Base-by-base conservation (phyloP, 2,888 invertebrate species). In the Sinodicranocentrus sp. region DNA sequence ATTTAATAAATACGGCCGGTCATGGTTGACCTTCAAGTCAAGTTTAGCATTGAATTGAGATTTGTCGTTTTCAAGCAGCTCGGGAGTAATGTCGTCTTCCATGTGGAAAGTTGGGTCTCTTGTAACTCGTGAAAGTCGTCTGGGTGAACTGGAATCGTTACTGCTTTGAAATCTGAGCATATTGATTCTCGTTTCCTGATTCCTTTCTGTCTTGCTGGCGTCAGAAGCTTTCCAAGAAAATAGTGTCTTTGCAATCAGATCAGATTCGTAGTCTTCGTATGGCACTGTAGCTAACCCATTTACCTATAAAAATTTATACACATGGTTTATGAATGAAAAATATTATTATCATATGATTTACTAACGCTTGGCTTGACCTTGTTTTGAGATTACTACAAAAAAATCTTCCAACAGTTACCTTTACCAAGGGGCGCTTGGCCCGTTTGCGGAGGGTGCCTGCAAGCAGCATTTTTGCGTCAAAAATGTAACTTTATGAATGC, bases 391-490 rank as follows among this genome's bases (percentile, higher is more conserved):
- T 21, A 75, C n/a, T 28, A 21, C 6, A 57, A 3, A 13, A 2
- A 19, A 23, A 19, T 33, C 0, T 25, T 15, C n/a, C n/a, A n/a
- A 26, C 21, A 25, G 25, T 43, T 59, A 78, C 78, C 61, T 78
- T 78, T 2, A 78, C 78, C 26, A 78, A 26, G 0, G 78, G 57
- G n/a, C 78, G 43, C 19, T 70, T 33, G 3, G 39, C 43, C 0
- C 78, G 68, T 48, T 78, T 78, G n/a, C 26, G 1, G n/a, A 78
- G 13, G 8, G 70, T 78, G 44, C 78, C 78, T 21, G 78, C 28
- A 15, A 70, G 54, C n/a, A 67, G 70, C 78, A 78, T 78, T n/a
- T n/a, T n/a, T n/a, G n/a, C n/a, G n/a, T n/a, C n/a, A n/a, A n/a
- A n/a, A n/a, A n/a, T n/a, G n/a, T n/a, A n/a, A n/a, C n/a, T n/a